A percentile compares a stretch with the other conserved stretches of the same genome.
Evolutionary conservation across 30 jellyfish, hydroid and myxozoan genomes (phyloP).

Genomic region (Chironex yamaguchii): DNA sequence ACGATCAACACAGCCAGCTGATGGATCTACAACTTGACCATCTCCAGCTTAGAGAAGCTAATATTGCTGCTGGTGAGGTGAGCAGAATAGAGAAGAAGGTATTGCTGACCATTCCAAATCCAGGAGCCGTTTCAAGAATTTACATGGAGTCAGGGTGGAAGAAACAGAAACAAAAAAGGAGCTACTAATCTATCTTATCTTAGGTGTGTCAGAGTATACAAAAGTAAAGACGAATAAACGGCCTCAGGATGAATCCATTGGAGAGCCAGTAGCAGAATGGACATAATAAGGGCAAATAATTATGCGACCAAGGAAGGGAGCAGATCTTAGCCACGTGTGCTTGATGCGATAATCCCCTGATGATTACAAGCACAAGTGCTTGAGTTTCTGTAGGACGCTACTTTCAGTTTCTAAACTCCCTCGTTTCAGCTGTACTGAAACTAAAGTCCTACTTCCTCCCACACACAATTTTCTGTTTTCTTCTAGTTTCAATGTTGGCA

Average conservation of each 20-base stretch:
- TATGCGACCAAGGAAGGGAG: slow-evolving; percentile 58
- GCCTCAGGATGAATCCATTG: neutral
- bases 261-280: neutral
- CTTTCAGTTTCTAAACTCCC: too few species aligned
- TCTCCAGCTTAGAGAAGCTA: neutral
- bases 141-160: neutral
- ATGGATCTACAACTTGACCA: neutral
- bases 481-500: too few species aligned
- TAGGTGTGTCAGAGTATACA: neutral
- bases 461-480: too few species aligned
- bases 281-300: slow-evolving; percentile 55
- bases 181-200: neutral
- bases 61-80: neutral
- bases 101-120: neutral
- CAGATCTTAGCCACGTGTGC: slow-evolving; percentile 33
- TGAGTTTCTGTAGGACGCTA: too few species aligned
- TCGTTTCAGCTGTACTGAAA: too few species aligned
- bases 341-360: slow-evolving; percentile 32
- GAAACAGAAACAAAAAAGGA: neutral
- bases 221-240: neutral
- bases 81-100: neutral
- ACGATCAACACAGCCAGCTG: neutral
- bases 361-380: slow-evolving; percentile 71
- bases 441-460: too few species aligned
- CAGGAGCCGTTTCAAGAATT: too few species aligned